Base-by-base conservation (phyloP, 2,888 invertebrate species). In the Hirtodrosophila confusa region DNA sequence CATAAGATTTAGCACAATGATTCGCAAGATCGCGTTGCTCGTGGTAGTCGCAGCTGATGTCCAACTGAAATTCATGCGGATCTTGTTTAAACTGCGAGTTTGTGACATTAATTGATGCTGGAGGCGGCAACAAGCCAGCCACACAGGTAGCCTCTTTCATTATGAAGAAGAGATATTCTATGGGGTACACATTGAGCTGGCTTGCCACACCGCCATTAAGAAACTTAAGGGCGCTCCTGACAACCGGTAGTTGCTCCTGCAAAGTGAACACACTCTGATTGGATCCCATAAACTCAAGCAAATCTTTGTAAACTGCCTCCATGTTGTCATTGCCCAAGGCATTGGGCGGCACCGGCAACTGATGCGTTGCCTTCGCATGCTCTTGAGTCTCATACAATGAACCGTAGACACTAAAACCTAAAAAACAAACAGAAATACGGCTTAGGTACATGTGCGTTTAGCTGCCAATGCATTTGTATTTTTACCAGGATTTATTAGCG, bases 401-500 rank as follows among this genome's bases (percentile, higher is more conserved):
- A 27, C 56, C 60, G 11, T 47, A 49, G 8, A 44, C 36, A 44
- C 10, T 40, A 10, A 7, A 12, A 10, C 54, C 64, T 70, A 35
- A 9, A 43, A 58, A 4, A 17, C 36, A 41, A 2, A 45, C 1
- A 7, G 3, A 31, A 4, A 36, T 9, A 12, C 3, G 10, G 8
- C 2, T 47, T 49, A 47, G 23, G 4, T 7, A 39, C 9, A 4
- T n/a, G 3, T 7, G 27, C 3, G 4, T 8, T 3, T 23, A 12
- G 9, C 4, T 7, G 24, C 2, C 41, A 41, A 23, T 29, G 10
- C 27, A 27, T 6, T 5, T 27, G 23, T 24, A 0, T n/a, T 35
- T 9, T 0, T 62, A 75, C 75, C 75, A 10, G 69, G 65, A 64
- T 75, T 60, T 23, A 72, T 57, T 0, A 51, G 36, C 2, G 65